Base-by-base conservation (phyloP, 2,797 vertebrate species). In the Crenuchus spilurus region DNA sequence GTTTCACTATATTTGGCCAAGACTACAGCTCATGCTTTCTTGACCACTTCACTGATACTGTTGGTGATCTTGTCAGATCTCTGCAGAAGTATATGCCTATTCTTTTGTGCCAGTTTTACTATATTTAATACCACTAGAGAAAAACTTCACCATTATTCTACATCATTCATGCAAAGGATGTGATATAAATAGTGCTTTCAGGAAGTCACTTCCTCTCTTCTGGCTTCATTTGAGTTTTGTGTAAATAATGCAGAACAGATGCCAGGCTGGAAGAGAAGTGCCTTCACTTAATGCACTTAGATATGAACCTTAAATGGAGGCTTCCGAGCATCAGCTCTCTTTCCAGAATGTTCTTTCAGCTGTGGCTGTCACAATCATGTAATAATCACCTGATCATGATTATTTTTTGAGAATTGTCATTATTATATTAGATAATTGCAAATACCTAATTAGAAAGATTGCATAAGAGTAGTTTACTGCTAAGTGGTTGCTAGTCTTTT, bases 1-100 rank as follows among this genome's bases (percentile, higher is more conserved):
- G 28, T 6, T 26, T 24, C 33, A 51, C 63, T 73, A 49, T 58
- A 57, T 76, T 48, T 77, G 37, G 49, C 20, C 39, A 44, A 6
- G 9, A 22, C 49, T 51, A 11, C 18, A 48, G 66, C 39, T 16
- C 58, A n/a, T 77, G 49, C 54, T 49, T 66, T 62, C 37, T 52
- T 28, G 54, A 4, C 10, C 16, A 44, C 10, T 35, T 13, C 46
- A 24, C 20, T 42, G 4, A 3, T 42, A 16, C 4, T 0, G 54
- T 20, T 57, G 28, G 54, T 18, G 6, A 31, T 39, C 20, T 13
- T 6, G 33, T 22, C 33, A 39, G 18, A 11, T 20, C 57, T 6
- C 49, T 48, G 8, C 9, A 8, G 6, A 48, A 22, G 3, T 3
- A 35, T 8, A 35, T 35, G 33, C 33, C 8, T 3, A 8, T 8